Conservation (phyloP, 2,797 vertebrate species). For the Coreius guichenoti region DNA sequence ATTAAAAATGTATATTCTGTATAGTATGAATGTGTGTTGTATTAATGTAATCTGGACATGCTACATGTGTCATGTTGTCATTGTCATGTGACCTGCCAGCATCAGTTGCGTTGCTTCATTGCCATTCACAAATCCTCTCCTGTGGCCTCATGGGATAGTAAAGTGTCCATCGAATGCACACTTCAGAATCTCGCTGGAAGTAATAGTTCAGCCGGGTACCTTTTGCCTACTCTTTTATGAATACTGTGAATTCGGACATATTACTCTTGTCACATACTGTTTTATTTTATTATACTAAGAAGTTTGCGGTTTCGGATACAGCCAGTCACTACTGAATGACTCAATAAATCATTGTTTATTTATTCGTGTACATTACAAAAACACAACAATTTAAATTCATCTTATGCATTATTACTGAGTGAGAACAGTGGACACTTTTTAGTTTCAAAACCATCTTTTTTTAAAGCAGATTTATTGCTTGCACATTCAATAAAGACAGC, state of each 20-base stretch:
- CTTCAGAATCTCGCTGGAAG: background rate
- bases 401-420: background rate
- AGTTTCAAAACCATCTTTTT: background rate
- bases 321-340: background rate
- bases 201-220: background rate
- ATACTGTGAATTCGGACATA: background rate
- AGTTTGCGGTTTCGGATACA: background rate
- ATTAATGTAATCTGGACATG: background rate
- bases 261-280: background rate
- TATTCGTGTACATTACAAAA: background rate
- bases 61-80: background rate
- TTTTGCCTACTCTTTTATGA: background rate
- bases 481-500: constrained; percentile 3
- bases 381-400: background rate
- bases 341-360: background rate
- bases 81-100: background rate
- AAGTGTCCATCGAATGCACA: background rate
- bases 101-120: background rate
- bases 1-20: background rate
- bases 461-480: background rate
- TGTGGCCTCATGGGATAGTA: background rate
- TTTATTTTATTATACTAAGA: background rate
- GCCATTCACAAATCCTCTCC: background rate
- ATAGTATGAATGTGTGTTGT: background rate
- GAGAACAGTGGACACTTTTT: background rate